Base-by-base conservation (phyloP, 2,797 vertebrate genomes). In the Sebastes melanostomus region DNA sequence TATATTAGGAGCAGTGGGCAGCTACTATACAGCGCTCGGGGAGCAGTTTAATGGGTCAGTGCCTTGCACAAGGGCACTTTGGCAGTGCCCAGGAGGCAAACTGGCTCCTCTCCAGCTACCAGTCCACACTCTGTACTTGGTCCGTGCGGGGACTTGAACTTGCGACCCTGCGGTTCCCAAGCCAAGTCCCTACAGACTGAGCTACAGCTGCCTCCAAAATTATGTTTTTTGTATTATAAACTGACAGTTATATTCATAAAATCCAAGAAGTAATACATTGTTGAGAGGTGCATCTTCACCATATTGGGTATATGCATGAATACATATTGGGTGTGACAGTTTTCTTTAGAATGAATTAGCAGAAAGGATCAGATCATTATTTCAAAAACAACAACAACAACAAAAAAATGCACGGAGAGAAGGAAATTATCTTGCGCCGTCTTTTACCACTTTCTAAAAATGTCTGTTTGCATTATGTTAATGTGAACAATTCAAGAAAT, bases 371-470 rank as follows among this genome's bases (percentile, higher is more conserved):
- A n/a, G 22, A 1, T 1, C 42, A 20, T 50, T 42, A 50, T 50
- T 50, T 50, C 46, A 50, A 20, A 50, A 20, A 50, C 18, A 50
- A 50, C 42, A 50, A 42, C 34, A 38, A 38, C 42, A 66, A 4
- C 10, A 34, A 54, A 10, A 52, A 52, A 34, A 50, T 42, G 13
- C 14, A 20, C 9, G 7, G n/a, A 24, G 16, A 22, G 8, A 42
- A 27, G 4, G 13, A 1, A 55, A 11, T 29, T 0, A 77, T 18
- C 18, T 42, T 20, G 3, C 9, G 1, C 2, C 1, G 6, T 22
- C 7, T 38, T 65, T 42, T 54, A 3, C 4, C 9, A 24, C 16
- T 36, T 7, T 66, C 52, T n/a, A 63, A 18, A 34, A 25, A 13
- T 68, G 0, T 14, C 20, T 4, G 4, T 62, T 52, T 62, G 8